These are phyloP conservation scores for Zeugodacus cucurbitae DNA, from an alignment of 1,140 invertebrate species.

Conservation along the genomic window DNA sequence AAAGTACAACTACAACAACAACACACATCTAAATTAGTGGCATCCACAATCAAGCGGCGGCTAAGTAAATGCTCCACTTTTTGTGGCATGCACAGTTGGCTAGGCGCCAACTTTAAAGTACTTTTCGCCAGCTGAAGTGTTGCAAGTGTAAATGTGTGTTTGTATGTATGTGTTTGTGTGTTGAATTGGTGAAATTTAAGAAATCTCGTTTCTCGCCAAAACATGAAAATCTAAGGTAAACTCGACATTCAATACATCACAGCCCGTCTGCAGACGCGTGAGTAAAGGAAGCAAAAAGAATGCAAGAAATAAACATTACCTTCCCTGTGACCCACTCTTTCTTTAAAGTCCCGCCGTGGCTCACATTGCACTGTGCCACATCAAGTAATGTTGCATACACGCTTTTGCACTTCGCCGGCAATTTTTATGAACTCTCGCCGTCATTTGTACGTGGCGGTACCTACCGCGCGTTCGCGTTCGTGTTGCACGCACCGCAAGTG, in stretches of 20 bases:
- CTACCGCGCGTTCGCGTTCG: no score
- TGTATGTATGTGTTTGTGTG: not conserved
- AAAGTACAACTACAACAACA: not conserved
- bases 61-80: not conserved
- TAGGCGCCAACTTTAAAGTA: not conserved
- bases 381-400: not conserved
- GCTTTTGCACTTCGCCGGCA: not conserved
- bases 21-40: not conserved
- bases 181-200: not conserved
- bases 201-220: not conserved
- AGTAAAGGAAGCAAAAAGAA: not conserved
- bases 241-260: not conserved
- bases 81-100: not conserved
- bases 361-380: not conserved
- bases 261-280: not conserved
- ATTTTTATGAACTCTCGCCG: constrained; percentile 2
- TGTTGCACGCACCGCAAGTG: not conserved
- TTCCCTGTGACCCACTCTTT: not conserved
- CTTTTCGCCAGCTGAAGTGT: not conserved
- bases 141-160: not conserved
- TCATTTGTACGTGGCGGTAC: not conserved
- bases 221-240: not conserved
- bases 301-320: not conserved
- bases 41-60: not conserved
- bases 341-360: not conserved